phyloP scores from a whole-genome alignment of 92 coral and sea anemone genomes.

The Porites evermanni region DNA sequence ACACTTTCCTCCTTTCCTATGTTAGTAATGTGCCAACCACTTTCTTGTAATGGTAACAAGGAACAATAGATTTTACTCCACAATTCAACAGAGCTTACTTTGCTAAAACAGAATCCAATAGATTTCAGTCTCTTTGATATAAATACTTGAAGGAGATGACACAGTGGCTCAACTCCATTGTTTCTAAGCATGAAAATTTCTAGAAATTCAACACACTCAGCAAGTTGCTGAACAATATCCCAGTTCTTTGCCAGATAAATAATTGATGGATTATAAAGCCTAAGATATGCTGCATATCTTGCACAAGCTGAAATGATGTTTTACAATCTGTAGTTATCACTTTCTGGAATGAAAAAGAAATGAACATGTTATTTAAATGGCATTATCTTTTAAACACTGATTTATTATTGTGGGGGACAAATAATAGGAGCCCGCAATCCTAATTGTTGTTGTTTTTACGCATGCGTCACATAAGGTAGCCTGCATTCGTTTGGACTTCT shows the following conservation, averaged over 20 bases:
- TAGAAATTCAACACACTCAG: constrained; percentile 29
- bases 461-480: too few species aligned
- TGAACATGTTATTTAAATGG: not conserved
- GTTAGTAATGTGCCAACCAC: not conserved
- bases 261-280: constrained; percentile 30
- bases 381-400: not conserved
- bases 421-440: too few species aligned
- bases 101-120: constrained; percentile 45
- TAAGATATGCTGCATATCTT: constrained; percentile 24
- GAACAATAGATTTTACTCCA: constrained; percentile 9
- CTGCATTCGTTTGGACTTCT: too few species aligned
- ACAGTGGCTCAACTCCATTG: constrained; percentile 23
- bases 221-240: constrained; percentile 22
- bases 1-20: not conserved
- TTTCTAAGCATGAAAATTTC: constrained; percentile 41
- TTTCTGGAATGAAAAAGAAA: not conserved
- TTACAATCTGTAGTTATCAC: not conserved
- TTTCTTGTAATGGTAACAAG: not conserved
- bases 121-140: constrained; percentile 29
- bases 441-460: too few species aligned
- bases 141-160: constrained; percentile 27
- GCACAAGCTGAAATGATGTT: constrained; percentile 16
- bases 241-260: constrained; percentile 11
- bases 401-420: too few species aligned
- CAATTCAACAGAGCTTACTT: constrained; percentile 11